These are phyloP conservation scores for Sialia sialis DNA, from an alignment of 2,113 vertebrate species.

Conservation along the genomic window DNA sequence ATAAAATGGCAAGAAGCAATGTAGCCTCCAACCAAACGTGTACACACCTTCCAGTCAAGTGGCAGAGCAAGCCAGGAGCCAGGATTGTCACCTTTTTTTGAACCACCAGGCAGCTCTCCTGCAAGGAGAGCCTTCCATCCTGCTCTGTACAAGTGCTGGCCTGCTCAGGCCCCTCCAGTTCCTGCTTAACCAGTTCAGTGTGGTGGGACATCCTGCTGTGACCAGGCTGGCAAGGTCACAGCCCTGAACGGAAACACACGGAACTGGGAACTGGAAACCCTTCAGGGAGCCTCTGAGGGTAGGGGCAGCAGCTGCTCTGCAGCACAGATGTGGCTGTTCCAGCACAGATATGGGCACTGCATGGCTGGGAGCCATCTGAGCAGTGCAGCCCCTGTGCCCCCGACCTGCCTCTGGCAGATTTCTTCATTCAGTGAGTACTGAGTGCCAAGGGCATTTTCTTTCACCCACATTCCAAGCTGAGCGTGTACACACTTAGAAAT, in stretches of 20 bases:
- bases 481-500: not conserved
- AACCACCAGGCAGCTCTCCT: not conserved
- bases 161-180: not conserved
- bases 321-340: too few relatives aligned
- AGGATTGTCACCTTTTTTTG: rapidly evolving
- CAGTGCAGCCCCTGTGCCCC: not conserved
- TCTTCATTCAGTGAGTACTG: not conserved
- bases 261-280: not conserved
- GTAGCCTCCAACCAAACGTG: not conserved
- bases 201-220: not conserved
- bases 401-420: not conserved
- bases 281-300: rapidly evolving
- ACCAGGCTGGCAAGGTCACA: not conserved
- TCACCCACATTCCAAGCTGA: not conserved
- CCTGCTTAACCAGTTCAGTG: not conserved
- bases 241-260: not conserved
- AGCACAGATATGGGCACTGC: not conserved
- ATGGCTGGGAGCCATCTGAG: not conserved
- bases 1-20: not conserved
- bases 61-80: not conserved
- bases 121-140: not conserved
- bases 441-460: not conserved
- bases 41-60: not conserved
- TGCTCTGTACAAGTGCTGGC: too few relatives aligned
- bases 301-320: not conserved